Evolutionary conservation across 2,113 vertebrate species (phyloP).

Genomic region (Macroglossus sobrinus): DNA sequence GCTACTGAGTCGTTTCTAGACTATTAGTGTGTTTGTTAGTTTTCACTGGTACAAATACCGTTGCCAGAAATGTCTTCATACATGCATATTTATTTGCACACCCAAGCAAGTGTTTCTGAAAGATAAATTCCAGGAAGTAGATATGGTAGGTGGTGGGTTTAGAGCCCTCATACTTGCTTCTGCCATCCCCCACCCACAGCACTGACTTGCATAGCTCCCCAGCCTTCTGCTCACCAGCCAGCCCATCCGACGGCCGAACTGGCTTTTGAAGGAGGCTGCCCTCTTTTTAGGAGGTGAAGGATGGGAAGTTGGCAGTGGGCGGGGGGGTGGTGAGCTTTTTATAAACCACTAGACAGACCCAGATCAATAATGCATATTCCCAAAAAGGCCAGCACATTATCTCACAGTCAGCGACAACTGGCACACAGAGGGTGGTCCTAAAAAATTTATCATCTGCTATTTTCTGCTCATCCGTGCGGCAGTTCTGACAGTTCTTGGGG

Average conservation of each 20-base stretch:
- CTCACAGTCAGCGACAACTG: constrained; percentile 74
- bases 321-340: constrained; percentile 37
- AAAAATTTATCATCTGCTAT: constrained; percentile 81
- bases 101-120: background rate
- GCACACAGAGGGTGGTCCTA: constrained; percentile 75
- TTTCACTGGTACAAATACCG: background rate
- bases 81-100: background rate
- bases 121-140: background rate
- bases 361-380: constrained; percentile 76
- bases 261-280: background rate
- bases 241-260: background rate
- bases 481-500: constrained; percentile 69
- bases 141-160: no score
- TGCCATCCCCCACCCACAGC: background rate
- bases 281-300: constrained; percentile 21
- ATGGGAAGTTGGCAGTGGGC: background rate
- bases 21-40: background rate
- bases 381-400: constrained; percentile 71
- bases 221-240: background rate
- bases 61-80: background rate
- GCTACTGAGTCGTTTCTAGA: background rate
- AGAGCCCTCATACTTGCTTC: background rate
- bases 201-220: background rate
- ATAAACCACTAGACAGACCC: constrained; percentile 69
- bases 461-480: constrained; percentile 78